Conservation (phyloP, 2,888 invertebrate species). For the Nomada ruficornis region DNA sequence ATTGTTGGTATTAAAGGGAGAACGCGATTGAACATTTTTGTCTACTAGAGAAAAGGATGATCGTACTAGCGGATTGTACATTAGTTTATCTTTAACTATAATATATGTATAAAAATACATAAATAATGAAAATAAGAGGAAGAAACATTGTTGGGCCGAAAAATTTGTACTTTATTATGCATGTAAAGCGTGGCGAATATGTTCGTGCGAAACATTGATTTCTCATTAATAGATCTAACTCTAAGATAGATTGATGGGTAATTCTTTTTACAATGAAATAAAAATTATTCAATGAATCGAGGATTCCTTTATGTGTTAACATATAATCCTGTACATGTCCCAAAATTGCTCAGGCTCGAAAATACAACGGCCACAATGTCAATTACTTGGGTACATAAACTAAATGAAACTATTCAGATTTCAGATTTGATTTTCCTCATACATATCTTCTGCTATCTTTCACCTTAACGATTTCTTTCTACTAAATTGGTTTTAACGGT, state of each 20-base stretch:
- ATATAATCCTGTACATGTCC: too few species aligned
- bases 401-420: too few species aligned
- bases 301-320: neutral
- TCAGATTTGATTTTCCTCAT: too few species aligned
- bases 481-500: too few species aligned
- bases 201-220: slow-evolving; percentile 51
- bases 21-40: slow-evolving; percentile 30
- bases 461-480: too few species aligned
- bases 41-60: slow-evolving; percentile 61
- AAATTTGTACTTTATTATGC: slow-evolving; percentile 69
- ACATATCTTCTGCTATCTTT: too few species aligned
- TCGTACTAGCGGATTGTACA: slow-evolving; percentile 51
- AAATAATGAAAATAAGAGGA: slow-evolving; percentile 8
- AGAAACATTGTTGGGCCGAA: slow-evolving; percentile 55
- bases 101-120: slow-evolving; percentile 22
- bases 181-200: slow-evolving; percentile 53
- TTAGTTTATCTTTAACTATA: slow-evolving; percentile 49
- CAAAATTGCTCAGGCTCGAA: neutral
- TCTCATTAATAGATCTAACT: slow-evolving; percentile 55
- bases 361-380: too few species aligned
- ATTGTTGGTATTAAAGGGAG: neutral
- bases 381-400: too few species aligned
- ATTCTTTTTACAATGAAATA: slow-evolving; percentile 66
- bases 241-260: slow-evolving; percentile 58
- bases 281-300: slow-evolving; percentile 49